phyloP scores from a whole-genome alignment of 2,113 vertebrate species.

The Gymnarchus niloticus region DNA sequence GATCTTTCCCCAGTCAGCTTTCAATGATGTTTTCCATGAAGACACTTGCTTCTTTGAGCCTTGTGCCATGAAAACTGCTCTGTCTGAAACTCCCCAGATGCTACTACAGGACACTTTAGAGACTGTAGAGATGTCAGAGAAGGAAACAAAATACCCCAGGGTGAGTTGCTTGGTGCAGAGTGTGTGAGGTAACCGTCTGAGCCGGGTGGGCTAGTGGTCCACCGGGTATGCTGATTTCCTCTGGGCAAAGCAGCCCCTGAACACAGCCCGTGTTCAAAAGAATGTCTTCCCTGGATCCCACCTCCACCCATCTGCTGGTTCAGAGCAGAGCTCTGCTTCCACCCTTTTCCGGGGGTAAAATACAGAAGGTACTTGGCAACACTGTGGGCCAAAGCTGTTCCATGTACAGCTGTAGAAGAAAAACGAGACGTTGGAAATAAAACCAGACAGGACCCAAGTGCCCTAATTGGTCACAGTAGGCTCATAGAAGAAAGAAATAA shows the following conservation, averaged over 20 bases:
- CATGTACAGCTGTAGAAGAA: conserved; percentile 54
- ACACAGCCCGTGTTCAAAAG: conserved; percentile 34
- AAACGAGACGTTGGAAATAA: conserved; percentile 65
- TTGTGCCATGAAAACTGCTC: neutral
- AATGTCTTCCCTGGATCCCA: conserved; percentile 21
- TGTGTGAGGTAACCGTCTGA: neutral
- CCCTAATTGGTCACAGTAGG: conserved; percentile 63
- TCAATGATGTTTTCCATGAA: neutral
- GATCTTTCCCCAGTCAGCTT: neutral
- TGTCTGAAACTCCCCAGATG: conserved; percentile 3
- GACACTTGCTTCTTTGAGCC: neutral
- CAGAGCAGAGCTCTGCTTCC: conserved; percentile 40
- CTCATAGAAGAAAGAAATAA: conserved; percentile 62
- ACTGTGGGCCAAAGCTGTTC: conserved; percentile 53
- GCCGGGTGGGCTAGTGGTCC: neutral
- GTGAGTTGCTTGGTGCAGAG: neutral
- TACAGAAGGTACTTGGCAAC: conserved; percentile 71
- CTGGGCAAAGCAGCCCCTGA: conserved; percentile 35
- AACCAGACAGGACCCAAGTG: conserved; percentile 72
- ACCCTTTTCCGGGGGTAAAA: conserved; percentile 67
- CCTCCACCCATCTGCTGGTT: conserved; percentile 47
- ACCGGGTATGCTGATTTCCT: conserved; percentile 30
- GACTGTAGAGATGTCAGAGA: no score
- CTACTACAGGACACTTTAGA: neutral
- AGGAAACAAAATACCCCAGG: neutral